Evolutionary conservation across 2,113 vertebrate genomes (phyloP).

Genomic region (Notarius quadriscutis): DNA sequence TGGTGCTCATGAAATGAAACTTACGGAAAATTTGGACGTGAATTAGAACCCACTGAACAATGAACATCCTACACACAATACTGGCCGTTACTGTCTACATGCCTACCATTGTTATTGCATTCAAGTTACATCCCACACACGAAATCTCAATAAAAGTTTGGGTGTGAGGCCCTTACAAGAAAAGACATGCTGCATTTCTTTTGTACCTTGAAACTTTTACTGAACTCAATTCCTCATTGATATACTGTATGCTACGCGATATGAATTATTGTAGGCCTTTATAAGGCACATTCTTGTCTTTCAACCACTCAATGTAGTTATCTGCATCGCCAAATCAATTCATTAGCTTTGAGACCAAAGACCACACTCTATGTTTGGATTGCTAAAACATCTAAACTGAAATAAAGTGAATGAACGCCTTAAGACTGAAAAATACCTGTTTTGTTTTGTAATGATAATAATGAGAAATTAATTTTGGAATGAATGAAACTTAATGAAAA

Average conservation of each 20-base stretch:
- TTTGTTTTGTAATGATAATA: not conserved
- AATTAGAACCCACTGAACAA: constrained; percentile 10
- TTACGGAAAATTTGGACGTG: not conserved
- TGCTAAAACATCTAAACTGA: not conserved
- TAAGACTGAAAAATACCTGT: not conserved
- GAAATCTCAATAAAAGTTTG: not conserved
- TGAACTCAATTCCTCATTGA: not conserved
- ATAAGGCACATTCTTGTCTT: not conserved
- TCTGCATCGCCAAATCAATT: not conserved
- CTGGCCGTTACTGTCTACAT: not conserved
- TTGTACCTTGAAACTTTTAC: not conserved
- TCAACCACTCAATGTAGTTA: not conserved
- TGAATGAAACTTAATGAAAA: not conserved
- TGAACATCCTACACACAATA: not conserved
- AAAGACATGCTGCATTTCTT: not conserved
- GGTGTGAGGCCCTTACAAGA: not conserved
- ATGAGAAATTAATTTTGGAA: not conserved
- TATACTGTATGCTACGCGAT: not conserved
- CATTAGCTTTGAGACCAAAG: not conserved
- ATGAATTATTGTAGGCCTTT: not conserved
- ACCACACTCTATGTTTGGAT: not conserved
- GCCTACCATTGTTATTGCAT: not conserved
- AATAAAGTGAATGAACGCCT: not conserved
- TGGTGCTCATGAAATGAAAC: not conserved
- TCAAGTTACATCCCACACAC: not conserved